Percentiles rank a stretch among this genome's conserved stretches.
Evolutionary conservation across 2,888 invertebrate genomes (phyloP).

Genomic region (Timandra comae): DNA sequence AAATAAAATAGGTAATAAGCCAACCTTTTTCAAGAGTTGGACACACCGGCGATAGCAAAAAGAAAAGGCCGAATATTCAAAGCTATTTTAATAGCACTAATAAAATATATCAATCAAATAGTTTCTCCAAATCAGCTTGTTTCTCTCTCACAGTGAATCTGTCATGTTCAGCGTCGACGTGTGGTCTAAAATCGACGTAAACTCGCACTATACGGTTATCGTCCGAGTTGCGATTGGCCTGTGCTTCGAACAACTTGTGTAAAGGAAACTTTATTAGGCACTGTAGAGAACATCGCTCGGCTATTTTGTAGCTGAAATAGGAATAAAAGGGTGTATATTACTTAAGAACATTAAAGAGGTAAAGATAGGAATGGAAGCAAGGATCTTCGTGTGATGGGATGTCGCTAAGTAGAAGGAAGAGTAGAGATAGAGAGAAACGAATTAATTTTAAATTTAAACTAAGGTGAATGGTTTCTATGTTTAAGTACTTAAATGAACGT

Average conservation of each 20-base stretch:
- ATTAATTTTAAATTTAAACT: no score
- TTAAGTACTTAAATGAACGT: no score
- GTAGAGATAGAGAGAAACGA: no score
- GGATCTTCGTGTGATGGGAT: no score
- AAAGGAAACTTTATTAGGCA: slow-evolving; percentile 55
- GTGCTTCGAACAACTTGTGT: slow-evolving; percentile 52
- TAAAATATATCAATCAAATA: slow-evolving; percentile 34
- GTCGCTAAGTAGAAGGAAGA: no score
- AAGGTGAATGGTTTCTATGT: no score
- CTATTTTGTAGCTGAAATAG: slow-evolving; percentile 55
- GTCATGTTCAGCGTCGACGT: slow-evolving; percentile 23
- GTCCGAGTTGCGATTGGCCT: slow-evolving; percentile 42
- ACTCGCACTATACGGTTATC: slow-evolving; percentile 48
- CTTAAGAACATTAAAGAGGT: no score
- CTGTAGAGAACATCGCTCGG: slow-evolving; percentile 57
- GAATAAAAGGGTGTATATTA: no score
- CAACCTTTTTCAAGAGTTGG: no score
- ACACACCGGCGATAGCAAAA: no score
- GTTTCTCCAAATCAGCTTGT: slow-evolving; percentile 32
- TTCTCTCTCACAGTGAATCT: slow-evolving; percentile 19
- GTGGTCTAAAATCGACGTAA: slow-evolving; percentile 38
- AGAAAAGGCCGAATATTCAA: neutral
- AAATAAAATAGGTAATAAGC: no score
- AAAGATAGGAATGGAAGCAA: no score
- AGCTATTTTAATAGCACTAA: neutral